phyloP scores from a whole-genome alignment of 2,113 vertebrate species.

The Podarcis raffonei region DNA sequence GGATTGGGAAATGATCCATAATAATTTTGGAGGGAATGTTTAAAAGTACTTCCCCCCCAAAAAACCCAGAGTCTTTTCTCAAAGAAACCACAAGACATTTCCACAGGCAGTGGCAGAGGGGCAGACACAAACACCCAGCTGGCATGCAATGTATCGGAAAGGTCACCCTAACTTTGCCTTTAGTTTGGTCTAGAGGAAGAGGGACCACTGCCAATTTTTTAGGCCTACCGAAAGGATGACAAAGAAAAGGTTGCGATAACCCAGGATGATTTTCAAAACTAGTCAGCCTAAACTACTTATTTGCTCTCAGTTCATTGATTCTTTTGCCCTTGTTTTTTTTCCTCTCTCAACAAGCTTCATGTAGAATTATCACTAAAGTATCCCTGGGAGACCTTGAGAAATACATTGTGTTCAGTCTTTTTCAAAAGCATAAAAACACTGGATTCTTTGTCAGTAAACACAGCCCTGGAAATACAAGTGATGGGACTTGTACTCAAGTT shows the following conservation, averaged over 20 bases:
- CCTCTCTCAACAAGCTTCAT: not conserved
- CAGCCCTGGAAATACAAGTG: conserved; percentile 20
- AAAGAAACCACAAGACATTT: conserved; percentile 5
- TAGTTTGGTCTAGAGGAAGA: conserved; percentile 4
- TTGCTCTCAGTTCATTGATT: not conserved
- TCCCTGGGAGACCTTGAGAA: not conserved
- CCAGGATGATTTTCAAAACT: conserved; percentile 15
- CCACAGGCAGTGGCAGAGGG: not conserved
- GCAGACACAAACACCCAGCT: conserved; percentile 2
- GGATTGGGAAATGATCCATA: too few relatives aligned
- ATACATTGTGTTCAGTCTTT: not conserved
- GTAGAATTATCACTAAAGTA: not conserved
- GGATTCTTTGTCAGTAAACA: conserved; percentile 8
- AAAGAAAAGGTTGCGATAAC: conserved; percentile 32
- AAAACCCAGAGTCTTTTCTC: not conserved
- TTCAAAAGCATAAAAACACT: not conserved
- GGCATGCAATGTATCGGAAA: conserved; percentile 17
- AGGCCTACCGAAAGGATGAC: not conserved
- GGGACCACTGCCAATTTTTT: not conserved
- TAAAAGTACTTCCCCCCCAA: too few relatives aligned
- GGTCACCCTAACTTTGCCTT: conserved; percentile 39
- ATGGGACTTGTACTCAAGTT: not conserved
- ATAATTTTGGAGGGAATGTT: too few relatives aligned
- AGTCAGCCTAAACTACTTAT: conserved; percentile 16
- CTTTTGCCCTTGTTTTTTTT: not conserved